Base-by-base conservation (phyloP, 2,113 vertebrate genomes). In the Laticauda colubrina region DNA sequence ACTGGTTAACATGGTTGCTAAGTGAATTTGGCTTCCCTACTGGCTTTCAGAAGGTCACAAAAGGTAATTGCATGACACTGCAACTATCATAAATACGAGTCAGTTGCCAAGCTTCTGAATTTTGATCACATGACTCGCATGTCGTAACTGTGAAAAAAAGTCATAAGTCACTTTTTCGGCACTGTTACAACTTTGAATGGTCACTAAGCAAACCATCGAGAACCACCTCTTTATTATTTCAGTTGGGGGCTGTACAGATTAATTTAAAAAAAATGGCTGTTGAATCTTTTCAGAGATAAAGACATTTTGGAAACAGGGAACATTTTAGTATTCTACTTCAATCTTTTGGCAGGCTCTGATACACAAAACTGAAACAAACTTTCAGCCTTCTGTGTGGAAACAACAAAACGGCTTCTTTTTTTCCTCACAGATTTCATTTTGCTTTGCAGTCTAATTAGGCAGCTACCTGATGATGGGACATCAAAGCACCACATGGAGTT, bases 381-480 rank as follows among this genome's bases (percentile, higher is more conserved):
- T 39, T 64, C 89, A 94, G 18, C 39, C 34, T 3, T 23, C 53
- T 43, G 53, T 81, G 45, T 0, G 53, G 53, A 18, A 8, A 61
- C 89, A 88, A 20, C 86, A 87, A 87, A 91, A 93, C 69, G 12
- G 93, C 87, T 54, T 4, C 91, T 6, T 81, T 55, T 18, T 18
- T 0, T 0, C 24, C 56, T 21, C 91, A 69, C 5, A 93, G 91
- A 21, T 18, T 88, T 39, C 21, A 0, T 92, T 91, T 93, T 55
- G 90, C 88, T 89, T 53, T 91, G 43, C 26, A 34, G 59, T 39
- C 29, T 21, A 85, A 93, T 93, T 94, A 92, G 57, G 45, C 2
- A 87, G 94, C 89, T 90, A 95, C 90, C 55, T 95, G 89, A 92
- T 91, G 92, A 88, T 93, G 93, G 56, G 14, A 55, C 39, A 92